phyloP scores from a whole-genome alignment of 2,888 invertebrate genomes.

The Agriopis leucophaearia region DNA sequence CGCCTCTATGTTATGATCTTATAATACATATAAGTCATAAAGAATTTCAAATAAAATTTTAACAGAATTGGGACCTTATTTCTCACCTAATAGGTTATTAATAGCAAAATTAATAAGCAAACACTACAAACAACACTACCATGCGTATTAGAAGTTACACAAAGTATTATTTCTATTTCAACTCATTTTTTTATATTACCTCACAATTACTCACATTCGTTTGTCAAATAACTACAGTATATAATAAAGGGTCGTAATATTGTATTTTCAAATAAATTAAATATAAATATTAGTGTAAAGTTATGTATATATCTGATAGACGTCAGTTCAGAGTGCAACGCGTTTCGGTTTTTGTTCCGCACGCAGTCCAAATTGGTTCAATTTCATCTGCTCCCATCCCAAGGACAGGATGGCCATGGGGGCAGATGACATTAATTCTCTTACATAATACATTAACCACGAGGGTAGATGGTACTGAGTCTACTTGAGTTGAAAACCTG shows the following conservation, averaged over 20 bases:
- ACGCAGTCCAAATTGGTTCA: too few species aligned
- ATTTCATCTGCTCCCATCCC: too few species aligned
- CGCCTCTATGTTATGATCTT: too few species aligned
- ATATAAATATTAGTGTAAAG: too few species aligned
- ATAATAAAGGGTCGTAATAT: too few species aligned
- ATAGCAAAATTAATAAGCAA: slow-evolving; percentile 26
- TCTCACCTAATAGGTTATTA: not conserved
- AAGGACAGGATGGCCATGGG: too few species aligned
- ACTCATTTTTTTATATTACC: slow-evolving; percentile 1
- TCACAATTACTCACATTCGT: not conserved
- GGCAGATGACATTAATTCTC: too few species aligned
- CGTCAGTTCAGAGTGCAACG: too few species aligned
- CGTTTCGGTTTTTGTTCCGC: too few species aligned
- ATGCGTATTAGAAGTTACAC: slow-evolving; percentile 29
- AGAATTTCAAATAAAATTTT: not conserved
- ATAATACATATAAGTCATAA: not conserved
- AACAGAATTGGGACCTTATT: not conserved
- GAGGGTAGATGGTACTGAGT: too few species aligned
- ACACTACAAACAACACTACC: slow-evolving; percentile 27
- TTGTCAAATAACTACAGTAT: not conserved
- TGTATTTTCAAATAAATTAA: not conserved
- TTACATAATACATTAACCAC: too few species aligned
- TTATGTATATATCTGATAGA: too few species aligned
- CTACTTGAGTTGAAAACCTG: not conserved
- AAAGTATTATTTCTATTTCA: not conserved